These are phyloP conservation scores for Cremastobaeus sp. DNA, from an alignment of 2,888 invertebrate species.

Conservation along the genomic window DNA sequence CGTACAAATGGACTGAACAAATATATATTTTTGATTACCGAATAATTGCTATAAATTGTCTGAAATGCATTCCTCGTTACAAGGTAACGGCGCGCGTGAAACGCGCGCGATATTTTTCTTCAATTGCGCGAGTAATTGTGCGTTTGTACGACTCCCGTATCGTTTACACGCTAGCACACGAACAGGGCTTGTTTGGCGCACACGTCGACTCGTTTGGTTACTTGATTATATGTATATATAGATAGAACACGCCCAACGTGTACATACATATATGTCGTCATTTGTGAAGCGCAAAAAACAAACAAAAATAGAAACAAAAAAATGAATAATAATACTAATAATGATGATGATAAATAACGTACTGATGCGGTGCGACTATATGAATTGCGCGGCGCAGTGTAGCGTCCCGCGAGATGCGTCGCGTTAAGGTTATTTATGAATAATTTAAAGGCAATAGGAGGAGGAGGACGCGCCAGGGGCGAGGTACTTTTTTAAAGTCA, in stretches of 20 bases:
- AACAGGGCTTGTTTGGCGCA: constrained; percentile 11
- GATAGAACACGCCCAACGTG: constrained; percentile 37
- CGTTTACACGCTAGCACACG: constrained; percentile 11
- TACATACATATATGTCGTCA: constrained; percentile 48
- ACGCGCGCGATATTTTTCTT: constrained; percentile 19
- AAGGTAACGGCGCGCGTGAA: constrained; percentile 14
- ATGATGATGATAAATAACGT: constrained; percentile 56
- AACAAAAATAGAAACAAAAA: constrained; percentile 61
- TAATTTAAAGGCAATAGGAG: constrained; percentile 59
- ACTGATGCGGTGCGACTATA: constrained; percentile 60
- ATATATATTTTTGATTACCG: constrained; percentile 34
- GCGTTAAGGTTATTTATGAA: constrained; percentile 58
- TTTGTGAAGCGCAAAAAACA: constrained; percentile 41
- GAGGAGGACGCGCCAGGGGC: constrained; percentile 56
- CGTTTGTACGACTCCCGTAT: constrained; percentile 18
- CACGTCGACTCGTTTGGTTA: constrained; percentile 14
- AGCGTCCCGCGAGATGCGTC: constrained; percentile 39
- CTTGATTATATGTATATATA: constrained; percentile 47
- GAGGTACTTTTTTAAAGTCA: constrained; percentile 61
- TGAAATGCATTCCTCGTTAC: constrained; percentile 26
- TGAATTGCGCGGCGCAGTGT: constrained; percentile 44
- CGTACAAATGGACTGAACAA: constrained; percentile 13
- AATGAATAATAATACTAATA: constrained; percentile 28
- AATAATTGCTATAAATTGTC: constrained; percentile 25
- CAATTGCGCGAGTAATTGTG: constrained; percentile 20